These are phyloP conservation scores for Tetranychus piercei DNA, from an alignment of 2,888 invertebrate genomes.

Conservation along the genomic window DNA sequence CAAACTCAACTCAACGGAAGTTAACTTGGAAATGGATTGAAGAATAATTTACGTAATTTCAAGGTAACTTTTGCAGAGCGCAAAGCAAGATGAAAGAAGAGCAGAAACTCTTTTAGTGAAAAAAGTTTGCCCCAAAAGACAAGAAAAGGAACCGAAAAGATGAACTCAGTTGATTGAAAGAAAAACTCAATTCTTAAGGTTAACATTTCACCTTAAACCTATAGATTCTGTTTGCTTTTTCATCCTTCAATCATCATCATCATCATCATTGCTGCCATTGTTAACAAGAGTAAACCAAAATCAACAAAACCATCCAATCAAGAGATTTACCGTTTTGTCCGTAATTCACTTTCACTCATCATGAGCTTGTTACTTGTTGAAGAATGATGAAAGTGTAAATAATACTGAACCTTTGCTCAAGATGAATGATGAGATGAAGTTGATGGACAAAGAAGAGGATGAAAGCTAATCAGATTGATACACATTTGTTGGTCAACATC, in stretches of 20 bases:
- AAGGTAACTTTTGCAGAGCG: neutral
- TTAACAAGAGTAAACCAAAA: neutral
- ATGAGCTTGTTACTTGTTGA: neutral
- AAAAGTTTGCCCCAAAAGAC: too few species aligned
- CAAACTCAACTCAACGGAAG: neutral
- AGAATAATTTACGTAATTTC: neutral
- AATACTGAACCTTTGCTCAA: too few species aligned
- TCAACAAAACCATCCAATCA: neutral
- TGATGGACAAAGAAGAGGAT: neutral
- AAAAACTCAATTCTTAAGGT: too few species aligned
- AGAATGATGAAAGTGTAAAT: neutral
- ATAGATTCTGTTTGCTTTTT: neutral
- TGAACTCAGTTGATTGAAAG: too few species aligned
- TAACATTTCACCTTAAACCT: too few species aligned
- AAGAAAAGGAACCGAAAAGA: too few species aligned
- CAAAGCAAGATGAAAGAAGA: neutral
- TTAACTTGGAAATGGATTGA: too few species aligned
- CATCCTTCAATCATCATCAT: neutral
- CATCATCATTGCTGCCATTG: neutral
- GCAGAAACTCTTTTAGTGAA: neutral
- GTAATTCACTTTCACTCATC: too few species aligned
- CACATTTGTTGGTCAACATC: neutral
- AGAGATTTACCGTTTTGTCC: neutral
- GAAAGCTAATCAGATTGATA: neutral
- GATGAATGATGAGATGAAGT: neutral